Evolutionary conservation across 2,888 invertebrate genomes (phyloP).

Genomic region (Halocaridina rubra): DNA sequence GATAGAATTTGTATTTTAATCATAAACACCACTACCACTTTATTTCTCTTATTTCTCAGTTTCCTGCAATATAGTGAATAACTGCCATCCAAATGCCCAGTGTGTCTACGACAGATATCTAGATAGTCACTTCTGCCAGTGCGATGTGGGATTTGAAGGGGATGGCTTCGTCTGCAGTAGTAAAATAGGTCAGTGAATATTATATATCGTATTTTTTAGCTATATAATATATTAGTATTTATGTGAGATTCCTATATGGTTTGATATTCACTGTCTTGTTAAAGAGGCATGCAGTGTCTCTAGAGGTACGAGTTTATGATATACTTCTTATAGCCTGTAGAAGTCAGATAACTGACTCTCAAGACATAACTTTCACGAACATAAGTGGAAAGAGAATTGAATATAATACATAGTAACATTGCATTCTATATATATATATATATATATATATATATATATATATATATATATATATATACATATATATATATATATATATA

Average conservation of each 20-base stretch:
- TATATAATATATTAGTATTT: too few relatives aligned
- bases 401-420: too few relatives aligned
- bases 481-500: neutral
- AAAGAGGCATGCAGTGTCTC: too few relatives aligned
- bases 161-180: slow-evolving; percentile 71
- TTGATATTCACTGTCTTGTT: too few relatives aligned
- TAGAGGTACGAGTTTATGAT: too few relatives aligned
- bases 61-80: slow-evolving; percentile 78
- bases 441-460: neutral
- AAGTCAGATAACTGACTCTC: too few relatives aligned
- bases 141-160: slow-evolving; percentile 70
- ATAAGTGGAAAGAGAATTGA: too few relatives aligned
- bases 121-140: slow-evolving; percentile 67
- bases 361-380: too few relatives aligned
- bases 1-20: too few relatives aligned
- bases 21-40: too few relatives aligned
- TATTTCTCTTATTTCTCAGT: slow-evolving; percentile 72
- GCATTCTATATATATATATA: neutral
- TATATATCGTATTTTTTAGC: neutral
- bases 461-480: neutral
- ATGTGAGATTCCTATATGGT: too few relatives aligned
- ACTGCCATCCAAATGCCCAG: slow-evolving; percentile 68
- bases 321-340: too few relatives aligned
- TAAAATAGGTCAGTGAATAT: slow-evolving; percentile 32
- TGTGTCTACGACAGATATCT: slow-evolving; percentile 67